These are phyloP conservation scores for Crotalus horridus DNA, from an alignment of 2,113 vertebrate species.

Conservation along the genomic window DNA sequence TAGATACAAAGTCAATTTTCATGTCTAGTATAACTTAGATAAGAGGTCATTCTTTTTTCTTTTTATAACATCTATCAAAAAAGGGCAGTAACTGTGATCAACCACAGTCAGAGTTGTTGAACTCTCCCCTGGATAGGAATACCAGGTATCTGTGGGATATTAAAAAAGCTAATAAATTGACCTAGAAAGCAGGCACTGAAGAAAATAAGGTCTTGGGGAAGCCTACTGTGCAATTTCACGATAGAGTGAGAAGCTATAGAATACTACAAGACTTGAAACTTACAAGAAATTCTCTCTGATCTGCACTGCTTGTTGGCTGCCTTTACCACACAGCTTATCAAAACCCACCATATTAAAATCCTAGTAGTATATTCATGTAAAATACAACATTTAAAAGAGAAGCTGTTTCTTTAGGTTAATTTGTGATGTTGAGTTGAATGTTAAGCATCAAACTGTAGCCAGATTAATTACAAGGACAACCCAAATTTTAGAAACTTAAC, in stretches of 20 bases:
- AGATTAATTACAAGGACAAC: neutral
- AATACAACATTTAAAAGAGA: constrained; percentile 15
- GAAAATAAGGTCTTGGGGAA: constrained; percentile 32
- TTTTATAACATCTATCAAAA: constrained; percentile 14
- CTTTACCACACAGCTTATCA: neutral
- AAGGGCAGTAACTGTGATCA: constrained; percentile 33
- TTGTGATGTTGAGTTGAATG: neutral
- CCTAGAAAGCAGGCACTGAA: constrained; percentile 21
- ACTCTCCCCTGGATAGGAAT: constrained; percentile 31
- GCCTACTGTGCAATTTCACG: constrained; percentile 41
- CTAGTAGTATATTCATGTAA: neutral
- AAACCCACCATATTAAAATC: neutral
- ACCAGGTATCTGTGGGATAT: neutral
- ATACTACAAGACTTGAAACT: constrained; percentile 33
- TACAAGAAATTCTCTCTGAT: constrained; percentile 22
- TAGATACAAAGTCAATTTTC: constrained; percentile 12
- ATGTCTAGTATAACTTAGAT: neutral
- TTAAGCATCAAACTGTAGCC: neutral
- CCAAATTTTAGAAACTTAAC: neutral
- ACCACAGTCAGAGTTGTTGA: constrained; percentile 26
- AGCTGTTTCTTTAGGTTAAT: neutral
- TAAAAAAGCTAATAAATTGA: neutral
- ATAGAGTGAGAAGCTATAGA: constrained; percentile 40
- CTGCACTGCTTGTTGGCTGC: constrained; percentile 10
- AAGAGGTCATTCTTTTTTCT: constrained; percentile 45